A percentile compares a stretch with the other conserved stretches of the same genome.
Conservation (phyloP, 2,888 invertebrate genomes). For the Drosophila mimica region DNA sequence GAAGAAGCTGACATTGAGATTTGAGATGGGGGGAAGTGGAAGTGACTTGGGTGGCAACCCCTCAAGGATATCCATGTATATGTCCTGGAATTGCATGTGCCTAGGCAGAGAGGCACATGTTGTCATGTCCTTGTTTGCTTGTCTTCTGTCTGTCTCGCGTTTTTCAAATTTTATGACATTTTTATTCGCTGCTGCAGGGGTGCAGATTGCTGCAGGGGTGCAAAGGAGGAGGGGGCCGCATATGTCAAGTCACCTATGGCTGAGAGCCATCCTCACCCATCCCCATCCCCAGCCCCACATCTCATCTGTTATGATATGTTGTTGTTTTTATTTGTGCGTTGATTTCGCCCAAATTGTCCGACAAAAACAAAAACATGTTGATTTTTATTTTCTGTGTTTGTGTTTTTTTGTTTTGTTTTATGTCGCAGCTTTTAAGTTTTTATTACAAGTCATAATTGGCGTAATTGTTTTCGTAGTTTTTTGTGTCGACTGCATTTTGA, state of each 20-base stretch:
- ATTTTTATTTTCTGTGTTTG: conserved; percentile 43
- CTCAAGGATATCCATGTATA: conserved; percentile 15
- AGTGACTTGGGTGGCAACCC: conserved; percentile 38
- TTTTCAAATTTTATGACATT: conserved; percentile 81
- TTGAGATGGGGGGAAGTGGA: neutral
- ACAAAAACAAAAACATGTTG: conserved; percentile 56
- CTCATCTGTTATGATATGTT: conserved; percentile 10
- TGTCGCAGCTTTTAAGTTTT: conserved; percentile 69
- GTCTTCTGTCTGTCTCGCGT: conserved; percentile 60
- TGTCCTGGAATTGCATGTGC: conserved; percentile 60
- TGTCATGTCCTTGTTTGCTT: conserved; percentile 42
- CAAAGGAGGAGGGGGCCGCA: neutral
- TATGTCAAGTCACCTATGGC: conserved; percentile 63
- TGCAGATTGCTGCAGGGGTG: neutral
- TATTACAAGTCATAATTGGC: conserved; percentile 69
- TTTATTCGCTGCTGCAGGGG: conserved; percentile 64
- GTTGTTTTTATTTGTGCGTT: conserved; percentile 39
- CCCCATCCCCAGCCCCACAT: neutral
- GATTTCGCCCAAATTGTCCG: conserved; percentile 59
- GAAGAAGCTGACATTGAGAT: conserved; percentile 30
- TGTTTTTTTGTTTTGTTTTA: conserved; percentile 37
- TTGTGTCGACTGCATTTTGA: conserved; percentile 49
- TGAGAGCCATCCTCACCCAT: neutral
- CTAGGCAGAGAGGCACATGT: conserved; percentile 70
- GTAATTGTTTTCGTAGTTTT: conserved; percentile 78